A percentile compares a stretch with the other conserved stretches of the same genome.
phyloP scores from a whole-genome alignment of 2,888 invertebrate genomes.

The Drosophila meridionalis region DNA sequence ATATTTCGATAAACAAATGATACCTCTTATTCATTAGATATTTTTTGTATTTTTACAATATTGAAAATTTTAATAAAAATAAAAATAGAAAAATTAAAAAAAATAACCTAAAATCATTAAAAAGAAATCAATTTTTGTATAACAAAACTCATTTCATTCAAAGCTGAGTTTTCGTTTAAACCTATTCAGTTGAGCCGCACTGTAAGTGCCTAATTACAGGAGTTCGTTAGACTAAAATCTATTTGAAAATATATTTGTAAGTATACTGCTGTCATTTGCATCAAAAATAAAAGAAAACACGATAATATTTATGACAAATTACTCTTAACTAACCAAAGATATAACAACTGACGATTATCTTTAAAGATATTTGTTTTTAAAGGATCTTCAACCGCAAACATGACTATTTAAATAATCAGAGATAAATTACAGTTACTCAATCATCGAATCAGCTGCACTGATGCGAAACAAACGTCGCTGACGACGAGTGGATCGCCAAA shows the following conservation, averaged over 20 bases:
- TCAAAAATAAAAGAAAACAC: not conserved
- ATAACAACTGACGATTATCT: not conserved
- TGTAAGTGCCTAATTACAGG: no score
- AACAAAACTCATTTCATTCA: not conserved
- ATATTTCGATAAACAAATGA: no score
- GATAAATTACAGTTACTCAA: slow-evolving; percentile 35
- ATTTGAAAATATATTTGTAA: not conserved
- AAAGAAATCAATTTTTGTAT: not conserved
- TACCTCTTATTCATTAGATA: no score
- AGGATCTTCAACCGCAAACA: not conserved
- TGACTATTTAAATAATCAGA: not conserved
- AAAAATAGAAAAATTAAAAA: no score
- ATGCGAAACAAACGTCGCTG: slow-evolving; percentile 29
- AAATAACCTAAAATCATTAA: no score
- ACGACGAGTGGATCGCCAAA: slow-evolving; percentile 16
- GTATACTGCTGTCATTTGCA: not conserved
- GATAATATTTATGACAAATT: not conserved
- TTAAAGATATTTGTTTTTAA: not conserved
- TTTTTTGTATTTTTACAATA: no score
- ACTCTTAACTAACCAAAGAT: not conserved
- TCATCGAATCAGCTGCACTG: slow-evolving; percentile 29
- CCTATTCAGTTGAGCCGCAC: no score
- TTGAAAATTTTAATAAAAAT: no score
- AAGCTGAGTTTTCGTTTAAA: not conserved
- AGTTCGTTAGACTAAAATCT: not conserved